Percentiles rank a stretch among this genome's conserved stretches.
These are phyloP conservation scores for Sardinella longiceps DNA, from an alignment of 2,797 vertebrate genomes.

Conservation along the genomic window DNA sequence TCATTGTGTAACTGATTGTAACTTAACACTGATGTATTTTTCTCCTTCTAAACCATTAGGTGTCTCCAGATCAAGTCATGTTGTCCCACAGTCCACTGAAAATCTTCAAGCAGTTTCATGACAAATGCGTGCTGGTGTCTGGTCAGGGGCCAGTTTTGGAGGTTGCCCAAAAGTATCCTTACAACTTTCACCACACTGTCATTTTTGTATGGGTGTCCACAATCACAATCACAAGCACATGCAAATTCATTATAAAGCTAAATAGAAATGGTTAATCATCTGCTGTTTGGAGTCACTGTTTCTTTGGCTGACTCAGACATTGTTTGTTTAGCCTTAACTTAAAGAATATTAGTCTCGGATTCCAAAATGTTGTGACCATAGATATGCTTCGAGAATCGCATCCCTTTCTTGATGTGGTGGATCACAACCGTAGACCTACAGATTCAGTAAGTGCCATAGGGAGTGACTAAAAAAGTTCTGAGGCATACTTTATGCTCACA, in stretches of 20 bases:
- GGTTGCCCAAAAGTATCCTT: slow-evolving; percentile 91
- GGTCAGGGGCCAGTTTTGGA: slow-evolving; percentile 90
- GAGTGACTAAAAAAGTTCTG: not conserved
- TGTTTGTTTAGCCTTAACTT: slow-evolving; percentile 64
- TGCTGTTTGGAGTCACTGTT: not conserved
- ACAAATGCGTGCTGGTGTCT: slow-evolving; percentile 85
- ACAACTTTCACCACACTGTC: not conserved
- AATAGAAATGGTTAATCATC: not conserved
- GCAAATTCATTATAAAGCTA: not conserved
- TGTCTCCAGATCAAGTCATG: slow-evolving; percentile 91
- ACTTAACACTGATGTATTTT: not conserved
- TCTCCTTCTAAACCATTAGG: slow-evolving; percentile 66
- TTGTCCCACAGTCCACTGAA: slow-evolving; percentile 93
- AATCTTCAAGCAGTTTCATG: slow-evolving; percentile 86
- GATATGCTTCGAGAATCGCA: slow-evolving; percentile 86
- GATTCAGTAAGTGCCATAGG: slow-evolving; percentile 67
- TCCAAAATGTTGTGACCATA: slow-evolving; percentile 85
- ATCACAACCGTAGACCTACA: slow-evolving; percentile 88
- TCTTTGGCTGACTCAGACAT: not conserved
- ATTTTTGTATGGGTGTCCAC: not conserved
- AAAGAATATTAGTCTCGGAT: slow-evolving; percentile 82
- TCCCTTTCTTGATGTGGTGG: slow-evolving; percentile 91
- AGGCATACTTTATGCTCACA: not conserved
- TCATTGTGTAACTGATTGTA: not conserved
- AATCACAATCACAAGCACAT: not conserved